phyloP scores from a whole-genome alignment of 1,140 invertebrate genomes.

The Cylas formicarius region DNA sequence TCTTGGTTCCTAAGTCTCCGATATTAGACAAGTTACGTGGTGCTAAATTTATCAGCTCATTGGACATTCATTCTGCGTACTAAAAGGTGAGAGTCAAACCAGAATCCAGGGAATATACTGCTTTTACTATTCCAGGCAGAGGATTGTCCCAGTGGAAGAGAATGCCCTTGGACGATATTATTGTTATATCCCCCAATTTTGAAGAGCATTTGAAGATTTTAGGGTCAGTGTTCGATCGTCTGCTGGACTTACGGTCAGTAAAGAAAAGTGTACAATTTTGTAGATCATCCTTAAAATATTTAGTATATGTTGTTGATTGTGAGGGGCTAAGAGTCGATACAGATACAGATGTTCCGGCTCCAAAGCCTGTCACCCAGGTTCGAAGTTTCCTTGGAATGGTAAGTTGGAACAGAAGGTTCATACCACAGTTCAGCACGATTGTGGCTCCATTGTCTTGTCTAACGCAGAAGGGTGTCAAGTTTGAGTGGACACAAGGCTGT shows the following conservation, averaged over 20 bases:
- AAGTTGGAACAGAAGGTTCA: constrained; percentile 42
- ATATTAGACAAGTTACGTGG: constrained; percentile 31
- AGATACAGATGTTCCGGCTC: constrained; percentile 30
- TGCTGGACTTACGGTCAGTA: not conserved
- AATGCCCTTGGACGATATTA: constrained; percentile 16
- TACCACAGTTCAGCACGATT: constrained; percentile 41
- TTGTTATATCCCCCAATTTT: constrained; percentile 7
- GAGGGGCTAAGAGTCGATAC: constrained; percentile 19
- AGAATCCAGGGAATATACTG: constrained; percentile 38
- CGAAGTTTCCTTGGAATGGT: constrained; percentile 43
- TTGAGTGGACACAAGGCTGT: not conserved
- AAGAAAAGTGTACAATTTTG: constrained; percentile 15
- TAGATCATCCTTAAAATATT: constrained; percentile 22
- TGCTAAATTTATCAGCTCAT: constrained; percentile 26
- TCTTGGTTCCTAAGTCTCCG: constrained; percentile 28
- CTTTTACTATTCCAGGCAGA: constrained; percentile 35
- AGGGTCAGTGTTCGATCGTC: constrained; percentile 8
- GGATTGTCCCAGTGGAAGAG: constrained; percentile 30
- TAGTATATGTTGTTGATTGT: constrained; percentile 32
- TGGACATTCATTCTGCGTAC: constrained; percentile 34
- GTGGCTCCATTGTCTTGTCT: constrained; percentile 38
- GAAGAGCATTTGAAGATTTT: constrained; percentile 10
- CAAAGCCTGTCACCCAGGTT: constrained; percentile 13
- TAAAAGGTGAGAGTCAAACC: constrained; percentile 40
- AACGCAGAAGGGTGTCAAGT: not conserved